A percentile compares a stretch with the other conserved stretches of the same genome.
Evolutionary conservation across 2,113 vertebrate genomes (phyloP).

Genomic region (Eonycteris spelaea): DNA sequence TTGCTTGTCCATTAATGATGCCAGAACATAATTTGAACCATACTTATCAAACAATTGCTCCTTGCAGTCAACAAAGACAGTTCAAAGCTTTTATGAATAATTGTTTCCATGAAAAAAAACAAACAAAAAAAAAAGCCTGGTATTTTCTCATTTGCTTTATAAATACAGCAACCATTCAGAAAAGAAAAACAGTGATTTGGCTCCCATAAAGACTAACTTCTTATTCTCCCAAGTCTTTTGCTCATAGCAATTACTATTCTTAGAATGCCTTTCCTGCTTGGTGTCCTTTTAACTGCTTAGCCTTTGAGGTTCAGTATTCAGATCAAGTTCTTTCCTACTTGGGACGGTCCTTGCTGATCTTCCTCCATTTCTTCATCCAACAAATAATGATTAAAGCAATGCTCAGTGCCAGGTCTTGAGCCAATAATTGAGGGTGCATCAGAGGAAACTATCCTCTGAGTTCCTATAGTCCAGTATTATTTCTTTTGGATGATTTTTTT

Average conservation of each 20-base stretch:
- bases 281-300: not conserved
- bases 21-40: not conserved
- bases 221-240: not conserved
- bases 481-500: not conserved
- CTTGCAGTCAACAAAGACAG: not conserved
- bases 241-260: not conserved
- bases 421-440: not conserved
- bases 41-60: not conserved
- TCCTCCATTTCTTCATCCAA: not conserved
- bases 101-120: not conserved
- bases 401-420: not conserved
- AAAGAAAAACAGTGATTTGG: not conserved
- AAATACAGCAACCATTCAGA: not conserved
- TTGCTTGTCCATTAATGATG: not conserved
- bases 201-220: not conserved
- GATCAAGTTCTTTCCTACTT: not conserved
- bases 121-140: not conserved
- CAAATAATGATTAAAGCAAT: not conserved
- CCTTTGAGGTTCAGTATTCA: not conserved
- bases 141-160: not conserved
- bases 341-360: not conserved
- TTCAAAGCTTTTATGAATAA: conserved; percentile 15
- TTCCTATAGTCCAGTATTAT: not conserved
- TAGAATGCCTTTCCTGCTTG: not conserved
- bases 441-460: not conserved